phyloP scores from a whole-genome alignment of 37 sponge, comb jelly and placozoan genomes.

The Amphimedon queenslandica region DNA sequence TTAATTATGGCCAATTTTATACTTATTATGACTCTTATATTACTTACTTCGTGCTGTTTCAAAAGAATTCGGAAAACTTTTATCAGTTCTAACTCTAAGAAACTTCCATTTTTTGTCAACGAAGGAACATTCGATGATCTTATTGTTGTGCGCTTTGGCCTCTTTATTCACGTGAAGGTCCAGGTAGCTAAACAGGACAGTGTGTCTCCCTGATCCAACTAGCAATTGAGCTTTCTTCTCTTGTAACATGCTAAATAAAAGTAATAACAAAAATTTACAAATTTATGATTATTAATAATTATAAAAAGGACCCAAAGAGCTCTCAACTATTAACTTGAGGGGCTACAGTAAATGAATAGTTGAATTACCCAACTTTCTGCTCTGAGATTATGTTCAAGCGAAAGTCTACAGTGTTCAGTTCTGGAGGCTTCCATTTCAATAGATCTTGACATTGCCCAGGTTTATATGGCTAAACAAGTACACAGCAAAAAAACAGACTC shows the following conservation, averaged over 20 bases:
- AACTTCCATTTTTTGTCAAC: conserved; percentile 83
- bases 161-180: conserved; percentile 34
- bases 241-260: background rate
- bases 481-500: background rate
- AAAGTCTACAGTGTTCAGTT: conserved; percentile 94
- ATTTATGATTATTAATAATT: background rate
- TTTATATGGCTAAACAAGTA: conserved; percentile 58
- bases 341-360: no score
- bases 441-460: conserved; percentile 65
- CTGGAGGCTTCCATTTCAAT: conserved; percentile 97
- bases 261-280: conserved; percentile 2
- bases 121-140: conserved; percentile 93
- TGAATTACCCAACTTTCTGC: conserved; percentile 50
- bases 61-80: conserved; percentile 85
- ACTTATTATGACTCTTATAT: no score
- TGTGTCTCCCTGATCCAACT: background rate
- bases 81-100: conserved; percentile 85
- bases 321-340: no score
- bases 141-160: conserved; percentile 57
- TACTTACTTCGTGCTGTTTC: conserved; percentile 81
- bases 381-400: conserved; percentile 57
- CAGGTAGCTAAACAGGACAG: background rate
- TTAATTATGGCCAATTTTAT: no score
- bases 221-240: background rate
- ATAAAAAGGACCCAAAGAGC: background rate